phyloP scores from a whole-genome alignment of 2,797 vertebrate species.

The Mallotus villosus region DNA sequence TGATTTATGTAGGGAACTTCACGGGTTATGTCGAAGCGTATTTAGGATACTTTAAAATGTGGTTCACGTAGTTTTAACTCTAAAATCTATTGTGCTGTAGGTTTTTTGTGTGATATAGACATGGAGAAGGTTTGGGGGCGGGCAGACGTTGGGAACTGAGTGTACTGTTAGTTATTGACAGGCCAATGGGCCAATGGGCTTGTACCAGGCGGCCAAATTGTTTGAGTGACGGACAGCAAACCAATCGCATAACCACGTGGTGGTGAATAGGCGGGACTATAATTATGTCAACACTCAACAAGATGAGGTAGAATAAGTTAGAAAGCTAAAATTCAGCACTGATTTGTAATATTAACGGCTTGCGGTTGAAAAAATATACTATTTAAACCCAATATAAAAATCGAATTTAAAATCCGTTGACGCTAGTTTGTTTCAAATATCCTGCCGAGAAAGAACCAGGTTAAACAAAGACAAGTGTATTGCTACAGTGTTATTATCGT shows the following conservation, averaged over 20 bases:
- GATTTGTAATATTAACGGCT: no score
- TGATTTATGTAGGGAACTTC: background rate
- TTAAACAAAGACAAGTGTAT: background rate
- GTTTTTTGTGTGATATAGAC: slow-evolving; percentile 11
- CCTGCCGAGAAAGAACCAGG: background rate
- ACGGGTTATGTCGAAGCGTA: accelerated
- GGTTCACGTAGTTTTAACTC: background rate
- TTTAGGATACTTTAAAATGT: slow-evolving; percentile 11
- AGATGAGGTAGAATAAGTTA: slow-evolving; percentile 49
- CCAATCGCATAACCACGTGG: slow-evolving; percentile 47
- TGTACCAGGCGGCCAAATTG: background rate
- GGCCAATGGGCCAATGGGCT: slow-evolving; percentile 45
- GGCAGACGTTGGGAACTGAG: slow-evolving; percentile 31
- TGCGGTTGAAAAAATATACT: no score
- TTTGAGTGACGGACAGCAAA: slow-evolving; percentile 29
- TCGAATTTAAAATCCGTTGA: background rate
- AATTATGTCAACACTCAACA: slow-evolving; percentile 67
- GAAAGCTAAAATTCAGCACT: slow-evolving; percentile 25
- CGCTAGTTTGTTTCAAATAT: background rate
- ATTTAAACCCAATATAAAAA: no score
- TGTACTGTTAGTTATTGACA: slow-evolving; percentile 57
- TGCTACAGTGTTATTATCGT: background rate
- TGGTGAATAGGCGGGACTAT: slow-evolving; percentile 36
- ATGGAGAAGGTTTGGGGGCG: slow-evolving; percentile 20
- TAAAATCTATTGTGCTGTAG: slow-evolving; percentile 5